These are phyloP conservation scores for silkworm (Bombyx mori) DNA, from an alignment of 1,140 invertebrate species.

Conservation along the genomic window DNA sequence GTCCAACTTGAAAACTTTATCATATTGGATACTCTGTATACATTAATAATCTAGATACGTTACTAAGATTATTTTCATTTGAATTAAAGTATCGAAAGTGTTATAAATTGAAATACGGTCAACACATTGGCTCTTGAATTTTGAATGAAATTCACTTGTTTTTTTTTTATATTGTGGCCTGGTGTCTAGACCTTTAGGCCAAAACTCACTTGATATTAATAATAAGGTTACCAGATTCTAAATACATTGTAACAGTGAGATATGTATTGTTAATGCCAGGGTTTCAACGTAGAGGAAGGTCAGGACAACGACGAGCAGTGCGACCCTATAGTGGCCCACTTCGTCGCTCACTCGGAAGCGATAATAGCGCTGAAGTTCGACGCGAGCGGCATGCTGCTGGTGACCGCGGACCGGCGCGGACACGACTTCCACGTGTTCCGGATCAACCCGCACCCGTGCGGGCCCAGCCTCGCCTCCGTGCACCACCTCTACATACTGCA, in stretches of 20 bases:
- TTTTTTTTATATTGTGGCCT: no score
- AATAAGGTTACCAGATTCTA: no score
- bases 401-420: slow-evolving; percentile 94
- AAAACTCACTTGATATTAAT: no score
- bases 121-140: no score
- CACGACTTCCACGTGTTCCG: slow-evolving; percentile 97
- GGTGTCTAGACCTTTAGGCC: no score
- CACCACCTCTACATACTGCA: slow-evolving; percentile 97
- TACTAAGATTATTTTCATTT: no score
- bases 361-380: slow-evolving; percentile 94
- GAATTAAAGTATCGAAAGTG: no score
- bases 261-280: slow-evolving; percentile 30
- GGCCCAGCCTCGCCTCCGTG: slow-evolving; percentile 88
- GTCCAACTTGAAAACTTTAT: no score
- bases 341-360: slow-evolving; percentile 93
- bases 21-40: no score
- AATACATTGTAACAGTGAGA: neutral
- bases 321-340: slow-evolving; percentile 91
- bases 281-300: slow-evolving; percentile 72
- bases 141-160: no score
- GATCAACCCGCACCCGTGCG: slow-evolving; percentile 92
- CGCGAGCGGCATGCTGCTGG: slow-evolving; percentile 89
- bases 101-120: no score
- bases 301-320: slow-evolving; percentile 67
- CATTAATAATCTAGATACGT: no score